Conservation (phyloP, 1,140 invertebrate genomes). For the Venustaconcha ellipsiformis region DNA sequence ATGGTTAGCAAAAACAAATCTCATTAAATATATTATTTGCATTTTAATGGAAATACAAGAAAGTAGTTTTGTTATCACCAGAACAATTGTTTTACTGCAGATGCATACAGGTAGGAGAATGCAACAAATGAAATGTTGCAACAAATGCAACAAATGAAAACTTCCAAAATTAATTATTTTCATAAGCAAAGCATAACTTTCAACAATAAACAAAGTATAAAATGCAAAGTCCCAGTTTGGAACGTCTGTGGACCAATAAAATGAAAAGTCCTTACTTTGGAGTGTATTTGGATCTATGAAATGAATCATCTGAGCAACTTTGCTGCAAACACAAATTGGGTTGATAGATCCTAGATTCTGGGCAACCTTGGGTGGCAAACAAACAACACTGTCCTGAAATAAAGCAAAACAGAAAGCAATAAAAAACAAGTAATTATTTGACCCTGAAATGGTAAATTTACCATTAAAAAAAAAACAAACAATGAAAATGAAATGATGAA, state of each 20-base stretch:
- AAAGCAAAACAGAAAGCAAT: background rate
- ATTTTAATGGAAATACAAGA: too few relatives aligned
- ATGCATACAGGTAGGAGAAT: background rate
- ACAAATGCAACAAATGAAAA: background rate
- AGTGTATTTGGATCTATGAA: slow-evolving; percentile 93
- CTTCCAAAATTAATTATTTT: background rate
- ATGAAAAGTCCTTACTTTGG: slow-evolving; percentile 78
- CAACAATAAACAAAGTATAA: background rate
- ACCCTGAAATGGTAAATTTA: too few relatives aligned
- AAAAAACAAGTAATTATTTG: background rate
- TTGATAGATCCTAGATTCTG: slow-evolving; percentile 93
- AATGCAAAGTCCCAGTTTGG: too few relatives aligned
- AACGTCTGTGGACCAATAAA: too few relatives aligned
- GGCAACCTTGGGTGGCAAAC: slow-evolving; percentile 88
- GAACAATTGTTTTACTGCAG: too few relatives aligned
- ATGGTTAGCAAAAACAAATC: too few relatives aligned
- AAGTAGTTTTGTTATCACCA: too few relatives aligned
- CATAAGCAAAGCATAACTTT: background rate
- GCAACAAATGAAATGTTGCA: too few relatives aligned
- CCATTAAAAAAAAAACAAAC: too few relatives aligned
- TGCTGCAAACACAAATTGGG: slow-evolving; percentile 88
- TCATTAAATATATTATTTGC: too few relatives aligned
- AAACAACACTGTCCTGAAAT: slow-evolving; percentile 86
- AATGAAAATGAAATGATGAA: too few relatives aligned
- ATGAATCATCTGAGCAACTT: slow-evolving; percentile 90